Conservation (phyloP, 2,797 vertebrate species). For the Peromyscus melanophrys region DNA sequence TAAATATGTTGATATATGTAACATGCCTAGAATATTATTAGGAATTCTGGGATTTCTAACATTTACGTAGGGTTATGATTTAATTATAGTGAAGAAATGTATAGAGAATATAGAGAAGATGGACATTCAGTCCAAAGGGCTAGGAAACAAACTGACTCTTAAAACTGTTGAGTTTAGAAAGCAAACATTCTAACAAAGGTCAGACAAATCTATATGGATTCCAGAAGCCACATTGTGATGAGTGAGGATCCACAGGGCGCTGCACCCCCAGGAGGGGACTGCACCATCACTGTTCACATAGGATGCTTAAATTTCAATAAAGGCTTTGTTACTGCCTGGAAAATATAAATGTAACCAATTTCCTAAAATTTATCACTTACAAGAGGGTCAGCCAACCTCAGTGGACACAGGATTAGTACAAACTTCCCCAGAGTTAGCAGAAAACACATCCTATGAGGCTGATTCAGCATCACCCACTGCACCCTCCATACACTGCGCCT, state of each 20-base stretch:
- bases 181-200: not conserved
- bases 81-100: not conserved
- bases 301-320: not conserved
- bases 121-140: not conserved
- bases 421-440: not conserved
- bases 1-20: not conserved
- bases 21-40: no score
- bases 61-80: not conserved
- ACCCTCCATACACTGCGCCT: not conserved
- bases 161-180: not conserved
- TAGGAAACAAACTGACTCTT: not conserved
- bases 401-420: not conserved
- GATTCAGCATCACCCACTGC: not conserved
- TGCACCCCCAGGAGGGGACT: rapidly evolving
- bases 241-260: not conserved
- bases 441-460: not conserved
- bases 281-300: not conserved
- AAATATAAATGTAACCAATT: not conserved
- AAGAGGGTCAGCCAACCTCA: not conserved
- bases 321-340: not conserved
- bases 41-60: not conserved
- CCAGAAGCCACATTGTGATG: no score
- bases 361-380: not conserved
- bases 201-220: not conserved
- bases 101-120: not conserved